Percentiles rank a stretch among this genome's conserved stretches.
These are phyloP conservation scores for Fragum whitleyi DNA, from an alignment of 2,888 invertebrate species.

Conservation along the genomic window DNA sequence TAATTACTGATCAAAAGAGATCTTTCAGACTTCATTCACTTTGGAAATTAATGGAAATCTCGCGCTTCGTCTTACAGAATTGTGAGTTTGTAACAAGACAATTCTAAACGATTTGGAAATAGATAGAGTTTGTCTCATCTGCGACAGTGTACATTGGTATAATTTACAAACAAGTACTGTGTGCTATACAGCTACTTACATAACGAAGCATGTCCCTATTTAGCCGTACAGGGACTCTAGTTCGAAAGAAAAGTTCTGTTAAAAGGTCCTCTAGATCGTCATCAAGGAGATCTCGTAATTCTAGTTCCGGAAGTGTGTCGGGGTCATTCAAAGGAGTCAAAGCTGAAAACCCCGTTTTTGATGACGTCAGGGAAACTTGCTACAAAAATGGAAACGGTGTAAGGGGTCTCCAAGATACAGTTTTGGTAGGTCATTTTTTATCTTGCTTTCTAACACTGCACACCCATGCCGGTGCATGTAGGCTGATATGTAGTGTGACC, in stretches of 20 bases:
- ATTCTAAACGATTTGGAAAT: no score
- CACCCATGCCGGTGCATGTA: no score
- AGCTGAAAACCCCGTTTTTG: constrained; percentile 2
- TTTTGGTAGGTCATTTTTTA: constrained; percentile 53
- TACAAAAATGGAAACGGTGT: constrained; percentile 39
- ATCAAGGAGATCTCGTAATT: constrained; percentile 27
- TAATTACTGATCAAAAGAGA: no score
- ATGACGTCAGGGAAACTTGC: neutral
- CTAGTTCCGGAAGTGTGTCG: constrained; percentile 35
- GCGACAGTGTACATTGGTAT: no score
- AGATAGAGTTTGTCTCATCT: no score
- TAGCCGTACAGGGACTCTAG: constrained; percentile 68
- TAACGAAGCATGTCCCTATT: constrained; percentile 71
- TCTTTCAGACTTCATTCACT: no score
- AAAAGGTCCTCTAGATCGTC: constrained; percentile 53
- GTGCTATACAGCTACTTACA: no score
- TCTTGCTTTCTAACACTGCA: neutral
- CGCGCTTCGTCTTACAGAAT: no score
- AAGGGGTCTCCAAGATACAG: constrained; percentile 57
- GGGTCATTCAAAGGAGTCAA: constrained; percentile 24
- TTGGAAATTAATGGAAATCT: no score
- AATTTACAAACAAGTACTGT: no score
- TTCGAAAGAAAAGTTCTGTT: constrained; percentile 60
- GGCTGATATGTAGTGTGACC: no score
- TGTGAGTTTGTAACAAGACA: no score